phyloP scores from a whole-genome alignment of 2,113 vertebrate genomes.

The Halcyon malimbica region DNA sequence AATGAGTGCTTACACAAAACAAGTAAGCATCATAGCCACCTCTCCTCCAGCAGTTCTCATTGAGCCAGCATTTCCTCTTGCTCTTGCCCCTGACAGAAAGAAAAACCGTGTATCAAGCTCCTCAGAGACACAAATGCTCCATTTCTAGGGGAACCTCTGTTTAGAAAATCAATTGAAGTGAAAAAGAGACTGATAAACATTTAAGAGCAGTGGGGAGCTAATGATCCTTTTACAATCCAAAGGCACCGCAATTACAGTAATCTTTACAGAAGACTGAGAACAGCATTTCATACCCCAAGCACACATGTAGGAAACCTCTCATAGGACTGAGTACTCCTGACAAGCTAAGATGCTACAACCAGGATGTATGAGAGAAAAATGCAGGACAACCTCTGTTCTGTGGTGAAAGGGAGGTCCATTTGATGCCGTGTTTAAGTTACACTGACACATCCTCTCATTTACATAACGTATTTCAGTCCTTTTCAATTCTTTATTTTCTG shows the following conservation, averaged over 20 bases:
- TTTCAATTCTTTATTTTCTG: neutral
- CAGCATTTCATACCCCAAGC: neutral
- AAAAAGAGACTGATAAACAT: neutral
- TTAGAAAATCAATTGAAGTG: neutral
- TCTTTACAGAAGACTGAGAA: neutral
- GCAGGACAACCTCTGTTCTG: neutral
- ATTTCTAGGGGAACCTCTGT: neutral
- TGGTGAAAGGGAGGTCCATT: neutral
- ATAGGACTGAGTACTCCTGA: accelerated
- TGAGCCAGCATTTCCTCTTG: neutral
- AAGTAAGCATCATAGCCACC: neutral
- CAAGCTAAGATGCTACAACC: neutral
- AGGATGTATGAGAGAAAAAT: neutral
- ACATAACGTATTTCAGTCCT: neutral
- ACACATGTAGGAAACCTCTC: neutral
- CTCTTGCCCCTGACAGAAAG: neutral
- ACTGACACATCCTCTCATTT: neutral
- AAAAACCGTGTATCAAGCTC: neutral
- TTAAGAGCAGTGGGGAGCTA: neutral
- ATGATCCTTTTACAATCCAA: neutral
- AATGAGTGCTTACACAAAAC: neutral
- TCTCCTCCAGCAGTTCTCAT: neutral
- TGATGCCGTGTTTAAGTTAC: neutral
- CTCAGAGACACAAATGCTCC: neutral
- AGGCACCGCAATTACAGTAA: neutral